A percentile compares a stretch with the other conserved stretches of the same genome.
These are phyloP conservation scores for Brachionus asplanchnoidis DNA, from an alignment of 1,140 invertebrate genomes.

Conservation along the genomic window DNA sequence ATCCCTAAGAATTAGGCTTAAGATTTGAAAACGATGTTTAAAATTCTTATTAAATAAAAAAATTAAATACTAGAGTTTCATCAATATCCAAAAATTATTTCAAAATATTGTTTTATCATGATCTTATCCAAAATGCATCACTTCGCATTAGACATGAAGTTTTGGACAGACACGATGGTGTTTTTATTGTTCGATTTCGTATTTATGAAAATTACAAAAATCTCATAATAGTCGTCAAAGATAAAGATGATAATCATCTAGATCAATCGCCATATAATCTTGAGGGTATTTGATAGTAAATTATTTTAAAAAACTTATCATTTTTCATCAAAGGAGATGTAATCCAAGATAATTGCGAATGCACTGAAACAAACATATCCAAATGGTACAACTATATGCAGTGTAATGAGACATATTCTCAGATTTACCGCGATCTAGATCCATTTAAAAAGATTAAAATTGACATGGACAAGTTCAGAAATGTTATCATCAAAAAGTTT, in stretches of 20 bases:
- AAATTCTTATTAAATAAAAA: neutral
- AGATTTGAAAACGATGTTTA: too few species aligned
- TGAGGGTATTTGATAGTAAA: slow-evolving; percentile 58
- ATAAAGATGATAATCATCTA: slow-evolving; percentile 66
- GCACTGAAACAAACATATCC: slow-evolving; percentile 64
- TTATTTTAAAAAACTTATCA: neutral
- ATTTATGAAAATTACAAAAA: slow-evolving; percentile 69
- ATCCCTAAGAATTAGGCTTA: neutral
- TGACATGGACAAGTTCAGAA: slow-evolving; percentile 67
- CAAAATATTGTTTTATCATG: slow-evolving; percentile 47
- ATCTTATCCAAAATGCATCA: slow-evolving; percentile 40
- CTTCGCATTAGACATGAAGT: slow-evolving; percentile 62
- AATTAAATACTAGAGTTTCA: slow-evolving; percentile 21
- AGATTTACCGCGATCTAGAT: slow-evolving; percentile 71
- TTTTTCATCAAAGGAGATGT: slow-evolving; percentile 62
- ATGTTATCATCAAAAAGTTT: slow-evolving; percentile 64
- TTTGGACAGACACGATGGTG: slow-evolving; percentile 76
- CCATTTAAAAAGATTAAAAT: slow-evolving; percentile 63
- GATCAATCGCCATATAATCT: slow-evolving; percentile 65
- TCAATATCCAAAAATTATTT: slow-evolving; percentile 41
- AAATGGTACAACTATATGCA: slow-evolving; percentile 67
- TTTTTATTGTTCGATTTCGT: slow-evolving; percentile 77
- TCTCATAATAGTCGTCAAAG: slow-evolving; percentile 62
- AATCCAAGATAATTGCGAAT: slow-evolving; percentile 77
- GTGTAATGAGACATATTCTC: slow-evolving; percentile 65